Evolutionary conservation across 1,140 invertebrate genomes (phyloP), one percentile per base, ranked within the genome.

Genomic region (Drosophila truncata): DNA sequence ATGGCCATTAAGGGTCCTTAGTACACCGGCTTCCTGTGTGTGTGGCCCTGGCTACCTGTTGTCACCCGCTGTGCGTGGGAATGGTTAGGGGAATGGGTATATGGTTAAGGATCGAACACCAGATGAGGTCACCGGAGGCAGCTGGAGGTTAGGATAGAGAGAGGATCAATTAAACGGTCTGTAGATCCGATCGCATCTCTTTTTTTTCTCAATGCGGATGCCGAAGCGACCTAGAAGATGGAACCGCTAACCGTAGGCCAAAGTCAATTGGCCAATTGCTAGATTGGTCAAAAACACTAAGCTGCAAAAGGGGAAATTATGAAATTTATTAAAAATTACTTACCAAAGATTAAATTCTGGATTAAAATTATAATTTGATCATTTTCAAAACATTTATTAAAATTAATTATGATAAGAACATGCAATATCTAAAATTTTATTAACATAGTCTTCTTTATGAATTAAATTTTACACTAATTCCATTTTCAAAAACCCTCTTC

Each of bases 241-340:
- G 52, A 75, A 73, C 62, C 65, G 58, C 80, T 75, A 73, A 60
- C 85, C 64, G 74, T 77, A 81, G 75, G 58, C 62, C 69, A 74
- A 69, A 79, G 58, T 69, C 84, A 84, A 88, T 88, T 88, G 78
- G 78, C 85, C 85, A 85, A 90, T 90, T 81, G 74, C 46, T 37
- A 50, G 49, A 70, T 65, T 79, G 77, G 31, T 25, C 23, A 37
- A 37, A n/a, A 23, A 65, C 72, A 75, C 72, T 75, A 1, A 0
- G 0, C 42, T 18, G 20, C 37, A 49, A 13, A 25, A 2, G 27
- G 8, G 27, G 16, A 35, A 18, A 23, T 16, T 39, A 59, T 29
- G 0, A 20, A n/a, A 41, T 47, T 2, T 23, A n/a, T 42, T 20
- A 6, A 6, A 20, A 20, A 42, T 18, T 18, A 18, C 4, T 18